Evolutionary conservation across 2,113 vertebrate species (phyloP).

Genomic region (Ursus arctos): DNA sequence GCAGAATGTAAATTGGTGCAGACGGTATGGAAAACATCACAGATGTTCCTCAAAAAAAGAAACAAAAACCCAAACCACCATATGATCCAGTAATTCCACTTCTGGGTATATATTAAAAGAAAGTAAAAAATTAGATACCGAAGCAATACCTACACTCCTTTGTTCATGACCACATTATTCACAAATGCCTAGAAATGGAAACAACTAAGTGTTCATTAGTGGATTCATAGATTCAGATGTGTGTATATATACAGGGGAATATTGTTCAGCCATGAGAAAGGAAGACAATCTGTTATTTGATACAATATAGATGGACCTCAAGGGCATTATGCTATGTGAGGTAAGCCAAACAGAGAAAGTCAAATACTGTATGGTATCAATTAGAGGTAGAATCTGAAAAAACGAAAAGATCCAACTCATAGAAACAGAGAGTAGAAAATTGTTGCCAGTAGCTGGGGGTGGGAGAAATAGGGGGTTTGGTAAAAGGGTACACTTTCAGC

Average conservation of each 20-base stretch:
- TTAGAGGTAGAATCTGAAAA: background rate
- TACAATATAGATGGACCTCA: background rate
- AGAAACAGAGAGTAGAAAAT: background rate
- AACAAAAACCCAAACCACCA: background rate
- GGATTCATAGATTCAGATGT: background rate
- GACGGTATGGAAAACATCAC: background rate
- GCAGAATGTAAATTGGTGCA: background rate
- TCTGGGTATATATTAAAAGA: background rate
- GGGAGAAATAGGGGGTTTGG: background rate
- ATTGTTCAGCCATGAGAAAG: background rate
- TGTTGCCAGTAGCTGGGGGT: background rate
- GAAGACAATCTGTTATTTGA: background rate
- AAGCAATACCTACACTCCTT: background rate
- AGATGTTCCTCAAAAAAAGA: background rate
- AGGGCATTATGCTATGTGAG: background rate
- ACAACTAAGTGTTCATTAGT: background rate
- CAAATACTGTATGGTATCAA: background rate
- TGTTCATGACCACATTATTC: background rate
- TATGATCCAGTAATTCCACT: background rate
- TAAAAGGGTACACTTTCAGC: background rate
- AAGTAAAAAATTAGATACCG: background rate
- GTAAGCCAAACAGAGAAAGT: background rate
- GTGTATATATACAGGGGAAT: background rate
- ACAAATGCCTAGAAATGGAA: background rate
- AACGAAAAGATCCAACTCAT: background rate